A percentile compares a stretch with the other conserved stretches of the same genome.
These are phyloP conservation scores for Vulpes lagopus DNA, from an alignment of 2,113 vertebrate species.

Conservation along the genomic window DNA sequence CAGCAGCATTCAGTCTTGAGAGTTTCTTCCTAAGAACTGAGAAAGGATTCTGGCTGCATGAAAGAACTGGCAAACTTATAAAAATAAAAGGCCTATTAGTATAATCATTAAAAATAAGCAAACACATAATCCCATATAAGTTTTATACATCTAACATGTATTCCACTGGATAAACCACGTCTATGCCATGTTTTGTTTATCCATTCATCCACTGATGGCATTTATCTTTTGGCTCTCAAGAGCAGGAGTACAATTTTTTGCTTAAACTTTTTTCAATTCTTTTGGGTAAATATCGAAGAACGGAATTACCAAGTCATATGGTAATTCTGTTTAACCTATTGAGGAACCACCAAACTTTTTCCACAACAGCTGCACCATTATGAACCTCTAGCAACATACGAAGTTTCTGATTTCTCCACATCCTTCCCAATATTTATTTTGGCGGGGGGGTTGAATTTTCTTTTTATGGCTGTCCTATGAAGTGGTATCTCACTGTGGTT, in stretches of 20 bases:
- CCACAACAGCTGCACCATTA: background rate
- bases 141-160: background rate
- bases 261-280: background rate
- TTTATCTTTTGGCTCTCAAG: background rate
- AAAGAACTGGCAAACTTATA: background rate
- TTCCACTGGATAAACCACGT: background rate
- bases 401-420: background rate
- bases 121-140: background rate
- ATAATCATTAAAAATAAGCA: background rate
- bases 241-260: background rate
- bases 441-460: background rate
- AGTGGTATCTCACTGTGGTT: background rate
- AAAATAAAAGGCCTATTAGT: background rate
- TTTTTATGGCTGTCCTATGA: background rate
- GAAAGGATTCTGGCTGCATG: background rate
- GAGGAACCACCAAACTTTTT: background rate
- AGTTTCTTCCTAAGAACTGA: background rate
- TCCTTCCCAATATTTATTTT: background rate
- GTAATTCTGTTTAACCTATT: background rate
- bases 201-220: background rate
- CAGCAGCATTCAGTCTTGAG: background rate
- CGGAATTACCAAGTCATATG: background rate
- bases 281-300: background rate
- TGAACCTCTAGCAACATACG: background rate
- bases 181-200: background rate